These are phyloP conservation scores for Mormyrus lacerda DNA, from an alignment of 2,113 vertebrate genomes.

Conservation along the genomic window DNA sequence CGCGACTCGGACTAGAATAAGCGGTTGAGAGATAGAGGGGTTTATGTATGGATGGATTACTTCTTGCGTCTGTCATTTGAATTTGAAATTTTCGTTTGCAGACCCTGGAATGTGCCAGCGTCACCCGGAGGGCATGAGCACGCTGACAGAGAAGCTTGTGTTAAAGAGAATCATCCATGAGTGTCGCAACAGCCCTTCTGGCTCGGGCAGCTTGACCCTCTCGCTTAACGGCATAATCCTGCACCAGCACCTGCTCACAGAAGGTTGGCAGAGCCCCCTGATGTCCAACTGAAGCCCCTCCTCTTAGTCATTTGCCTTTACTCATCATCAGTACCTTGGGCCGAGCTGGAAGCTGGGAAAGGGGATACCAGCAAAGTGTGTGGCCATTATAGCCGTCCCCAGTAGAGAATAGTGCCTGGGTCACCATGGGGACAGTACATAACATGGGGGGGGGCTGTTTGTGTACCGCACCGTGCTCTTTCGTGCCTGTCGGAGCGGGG, in stretches of 20 bases:
- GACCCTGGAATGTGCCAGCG: background rate
- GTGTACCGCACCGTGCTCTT: background rate
- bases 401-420: background rate
- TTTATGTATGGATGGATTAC: background rate
- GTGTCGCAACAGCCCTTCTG: background rate
- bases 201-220: background rate
- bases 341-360: background rate
- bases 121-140: background rate
- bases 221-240: background rate
- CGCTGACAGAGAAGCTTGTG: background rate
- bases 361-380: background rate
- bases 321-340: background rate
- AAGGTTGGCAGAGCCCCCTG: background rate
- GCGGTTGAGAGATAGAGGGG: background rate
- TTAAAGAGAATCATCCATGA: background rate
- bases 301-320: background rate
- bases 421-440: background rate
- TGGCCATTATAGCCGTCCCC: background rate
- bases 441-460: background rate
- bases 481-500: background rate
- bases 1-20: background rate
- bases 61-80: background rate
- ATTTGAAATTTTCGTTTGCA: background rate
- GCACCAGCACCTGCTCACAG: background rate
- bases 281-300: background rate